Percentiles rank a stretch among this genome's conserved stretches.
Evolutionary conservation across 2,888 invertebrate species (phyloP).

Genomic region (Dichetophora obliterata): DNA sequence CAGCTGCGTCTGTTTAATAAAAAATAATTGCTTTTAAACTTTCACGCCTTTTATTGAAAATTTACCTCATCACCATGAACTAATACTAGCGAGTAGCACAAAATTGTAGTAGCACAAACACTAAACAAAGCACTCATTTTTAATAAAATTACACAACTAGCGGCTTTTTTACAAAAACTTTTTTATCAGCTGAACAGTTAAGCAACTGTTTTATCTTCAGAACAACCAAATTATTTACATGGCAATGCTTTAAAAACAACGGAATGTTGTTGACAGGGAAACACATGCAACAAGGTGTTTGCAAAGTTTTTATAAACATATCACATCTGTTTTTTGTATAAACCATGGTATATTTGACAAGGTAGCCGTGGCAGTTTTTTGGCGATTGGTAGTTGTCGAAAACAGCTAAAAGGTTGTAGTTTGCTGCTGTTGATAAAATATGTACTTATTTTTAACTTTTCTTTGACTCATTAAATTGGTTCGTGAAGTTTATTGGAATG

Average conservation of each 20-base stretch:
- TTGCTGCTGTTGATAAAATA: too few relatives aligned
- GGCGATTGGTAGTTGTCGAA: too few relatives aligned
- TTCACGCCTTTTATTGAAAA: not conserved
- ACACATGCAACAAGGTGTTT: not conserved
- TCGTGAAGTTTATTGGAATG: too few relatives aligned
- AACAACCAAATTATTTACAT: not conserved
- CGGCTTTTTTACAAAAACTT: not conserved
- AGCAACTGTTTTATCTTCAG: not conserved
- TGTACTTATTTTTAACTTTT: too few relatives aligned
- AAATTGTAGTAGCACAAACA: not conserved
- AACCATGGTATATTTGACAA: too few relatives aligned
- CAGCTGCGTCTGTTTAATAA: constrained; percentile 48
- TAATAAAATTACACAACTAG: not conserved
- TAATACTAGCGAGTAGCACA: not conserved
- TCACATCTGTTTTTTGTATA: too few relatives aligned
- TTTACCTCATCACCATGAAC: constrained; percentile 17
- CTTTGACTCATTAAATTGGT: too few relatives aligned
- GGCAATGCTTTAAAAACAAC: not conserved
- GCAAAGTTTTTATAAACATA: not conserved
- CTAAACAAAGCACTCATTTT: not conserved
- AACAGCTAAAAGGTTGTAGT: too few relatives aligned
- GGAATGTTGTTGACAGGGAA: not conserved
- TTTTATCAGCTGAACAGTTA: not conserved
- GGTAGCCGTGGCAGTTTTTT: too few relatives aligned
- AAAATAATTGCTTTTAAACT: not conserved